Percentiles rank a stretch among this genome's conserved stretches.
These are phyloP conservation scores for Mixornis gularis DNA, from an alignment of 2,113 vertebrate species.

Conservation along the genomic window DNA sequence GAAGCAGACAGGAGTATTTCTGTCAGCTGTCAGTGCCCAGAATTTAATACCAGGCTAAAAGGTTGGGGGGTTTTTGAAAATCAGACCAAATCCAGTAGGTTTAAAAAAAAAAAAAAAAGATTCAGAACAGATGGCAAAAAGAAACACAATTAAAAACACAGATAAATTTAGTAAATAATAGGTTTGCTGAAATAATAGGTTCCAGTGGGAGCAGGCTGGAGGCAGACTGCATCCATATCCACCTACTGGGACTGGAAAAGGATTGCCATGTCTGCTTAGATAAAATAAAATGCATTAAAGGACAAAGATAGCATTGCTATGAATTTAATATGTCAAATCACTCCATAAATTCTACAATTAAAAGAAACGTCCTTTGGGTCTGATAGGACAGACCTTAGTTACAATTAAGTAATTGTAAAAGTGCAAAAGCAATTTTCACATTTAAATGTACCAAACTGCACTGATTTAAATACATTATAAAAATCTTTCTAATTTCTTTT, in stretches of 20 bases:
- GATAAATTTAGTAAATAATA: conserved; percentile 2
- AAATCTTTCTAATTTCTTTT: neutral
- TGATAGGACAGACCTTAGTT: neutral
- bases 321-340: neutral
- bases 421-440: neutral
- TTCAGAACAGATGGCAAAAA: conserved; percentile 5
- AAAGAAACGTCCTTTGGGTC: neutral
- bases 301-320: neutral
- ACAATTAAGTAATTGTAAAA: neutral
- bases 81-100: neutral
- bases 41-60: conserved; percentile 1
- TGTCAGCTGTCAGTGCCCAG: neutral
- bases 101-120: neutral
- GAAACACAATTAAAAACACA: neutral
- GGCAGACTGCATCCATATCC: neutral
- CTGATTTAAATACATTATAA: neutral
- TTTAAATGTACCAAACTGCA: neutral
- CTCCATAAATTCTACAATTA: neutral
- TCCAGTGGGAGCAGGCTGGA: neutral
- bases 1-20: neutral
- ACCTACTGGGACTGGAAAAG: neutral
- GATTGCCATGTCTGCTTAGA: neutral
- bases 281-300: neutral
- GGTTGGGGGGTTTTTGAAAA: neutral
- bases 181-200: neutral